phyloP scores from a whole-genome alignment of 53 echinoderm and acorn worm genomes.

The Luidia sarsii region DNA sequence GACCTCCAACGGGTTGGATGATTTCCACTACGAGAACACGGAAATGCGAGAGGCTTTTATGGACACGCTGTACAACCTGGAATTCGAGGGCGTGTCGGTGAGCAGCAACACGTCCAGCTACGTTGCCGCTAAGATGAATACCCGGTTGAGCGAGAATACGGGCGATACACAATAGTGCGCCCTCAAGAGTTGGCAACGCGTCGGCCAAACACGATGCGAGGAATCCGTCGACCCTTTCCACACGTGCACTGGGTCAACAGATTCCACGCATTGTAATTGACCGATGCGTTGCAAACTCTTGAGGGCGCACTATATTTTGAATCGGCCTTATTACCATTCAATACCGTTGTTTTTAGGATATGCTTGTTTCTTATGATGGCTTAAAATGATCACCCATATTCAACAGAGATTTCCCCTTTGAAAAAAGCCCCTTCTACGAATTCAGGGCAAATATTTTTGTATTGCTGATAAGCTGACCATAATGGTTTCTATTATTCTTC shows the following conservation, averaged over 20 bases:
- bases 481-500: background rate
- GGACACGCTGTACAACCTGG: slow-evolving; percentile 42
- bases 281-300: background rate
- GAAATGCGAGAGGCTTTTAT: slow-evolving; percentile 58
- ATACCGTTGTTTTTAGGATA: too few species aligned
- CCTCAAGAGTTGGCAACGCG: background rate
- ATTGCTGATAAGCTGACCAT: too few species aligned
- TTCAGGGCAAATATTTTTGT: too few species aligned
- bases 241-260: too few species aligned
- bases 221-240: background rate
- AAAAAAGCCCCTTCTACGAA: too few species aligned
- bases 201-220: background rate
- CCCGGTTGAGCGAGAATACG: too few species aligned
- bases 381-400: too few species aligned
- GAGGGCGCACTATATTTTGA: too few species aligned
- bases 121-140: background rate
- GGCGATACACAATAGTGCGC: background rate
- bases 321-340: too few species aligned
- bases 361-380: too few species aligned
- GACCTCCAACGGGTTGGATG: slow-evolving; percentile 43
- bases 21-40: slow-evolving; percentile 57
- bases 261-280: background rate
- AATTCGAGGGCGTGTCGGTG: slow-evolving; percentile 82
- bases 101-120: background rate
- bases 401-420: too few species aligned